Conservation (phyloP, 2,888 invertebrate species). For the Helleia helle region DNA sequence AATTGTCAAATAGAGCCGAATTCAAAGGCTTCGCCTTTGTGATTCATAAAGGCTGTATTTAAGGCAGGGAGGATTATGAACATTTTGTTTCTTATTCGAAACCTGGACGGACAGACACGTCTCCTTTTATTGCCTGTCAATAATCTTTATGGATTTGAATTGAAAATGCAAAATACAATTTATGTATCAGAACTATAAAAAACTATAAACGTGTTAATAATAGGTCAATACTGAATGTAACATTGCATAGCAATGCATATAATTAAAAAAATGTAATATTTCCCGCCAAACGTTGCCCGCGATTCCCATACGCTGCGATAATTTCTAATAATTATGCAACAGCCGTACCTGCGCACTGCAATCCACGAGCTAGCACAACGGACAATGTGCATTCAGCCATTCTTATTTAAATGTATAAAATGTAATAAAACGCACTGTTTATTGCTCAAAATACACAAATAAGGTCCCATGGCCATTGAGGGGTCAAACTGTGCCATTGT, state of each 20-base stretch:
- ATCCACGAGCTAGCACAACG: constrained; percentile 70
- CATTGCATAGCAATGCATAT: no score
- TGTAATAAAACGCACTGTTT: constrained; percentile 72
- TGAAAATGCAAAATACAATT: no score
- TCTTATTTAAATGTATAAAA: constrained; percentile 56
- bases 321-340: constrained; percentile 66
- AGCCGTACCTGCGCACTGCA: constrained; percentile 60
- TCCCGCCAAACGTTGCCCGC: constrained; percentile 44
- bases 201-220: no score
- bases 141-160: constrained; percentile 11
- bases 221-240: no score
- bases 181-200: no score
- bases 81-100: constrained; percentile 42
- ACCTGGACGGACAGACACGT: constrained; percentile 56
- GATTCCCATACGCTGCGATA: constrained; percentile 56
- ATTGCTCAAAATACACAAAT: constrained; percentile 74
- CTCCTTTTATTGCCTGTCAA: constrained; percentile 22
- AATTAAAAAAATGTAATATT: no score
- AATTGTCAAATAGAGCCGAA: constrained; percentile 7
- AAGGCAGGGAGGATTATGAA: constrained; percentile 30
- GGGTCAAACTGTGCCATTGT: constrained; percentile 65
- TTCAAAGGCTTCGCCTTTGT: constrained; percentile 22
- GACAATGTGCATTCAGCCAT: constrained; percentile 68
- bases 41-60: constrained; percentile 14
- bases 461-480: constrained; percentile 57